Conservation (phyloP, 2,113 vertebrate genomes). For the Notarius lentiginosus region DNA sequence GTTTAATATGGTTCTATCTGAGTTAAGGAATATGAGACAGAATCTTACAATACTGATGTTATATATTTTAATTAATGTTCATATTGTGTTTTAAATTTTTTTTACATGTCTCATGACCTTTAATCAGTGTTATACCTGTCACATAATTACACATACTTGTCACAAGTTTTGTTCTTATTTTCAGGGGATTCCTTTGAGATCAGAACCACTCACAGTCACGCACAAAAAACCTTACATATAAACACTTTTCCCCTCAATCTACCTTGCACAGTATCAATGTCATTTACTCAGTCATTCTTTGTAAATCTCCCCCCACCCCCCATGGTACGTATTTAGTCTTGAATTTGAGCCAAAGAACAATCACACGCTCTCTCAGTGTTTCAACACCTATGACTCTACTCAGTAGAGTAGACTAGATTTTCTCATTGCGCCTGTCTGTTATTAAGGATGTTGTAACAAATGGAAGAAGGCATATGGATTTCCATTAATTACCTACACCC, state of each 20-base stretch:
- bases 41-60: neutral
- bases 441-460: conserved; percentile 61
- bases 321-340: neutral
- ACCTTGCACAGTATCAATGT: neutral
- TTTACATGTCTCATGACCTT: neutral
- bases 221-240: neutral
- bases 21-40: neutral
- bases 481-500: conserved; percentile 67
- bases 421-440: conserved; percentile 48
- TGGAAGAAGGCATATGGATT: conserved; percentile 69
- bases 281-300: neutral
- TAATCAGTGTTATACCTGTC: neutral
- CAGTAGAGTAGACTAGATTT: conserved; percentile 32
- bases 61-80: neutral
- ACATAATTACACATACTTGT: neutral
- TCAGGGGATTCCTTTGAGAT: neutral
- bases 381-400: conserved; percentile 18
- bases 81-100: neutral
- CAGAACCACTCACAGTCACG: neutral
- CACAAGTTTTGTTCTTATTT: neutral
- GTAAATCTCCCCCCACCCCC: neutral
- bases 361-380: neutral
- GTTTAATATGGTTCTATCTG: neutral
- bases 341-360: conserved; percentile 10
- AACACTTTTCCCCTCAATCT: neutral